These are phyloP conservation scores for Heteropelma amictum DNA, from an alignment of 2,888 invertebrate species.

Conservation along the genomic window DNA sequence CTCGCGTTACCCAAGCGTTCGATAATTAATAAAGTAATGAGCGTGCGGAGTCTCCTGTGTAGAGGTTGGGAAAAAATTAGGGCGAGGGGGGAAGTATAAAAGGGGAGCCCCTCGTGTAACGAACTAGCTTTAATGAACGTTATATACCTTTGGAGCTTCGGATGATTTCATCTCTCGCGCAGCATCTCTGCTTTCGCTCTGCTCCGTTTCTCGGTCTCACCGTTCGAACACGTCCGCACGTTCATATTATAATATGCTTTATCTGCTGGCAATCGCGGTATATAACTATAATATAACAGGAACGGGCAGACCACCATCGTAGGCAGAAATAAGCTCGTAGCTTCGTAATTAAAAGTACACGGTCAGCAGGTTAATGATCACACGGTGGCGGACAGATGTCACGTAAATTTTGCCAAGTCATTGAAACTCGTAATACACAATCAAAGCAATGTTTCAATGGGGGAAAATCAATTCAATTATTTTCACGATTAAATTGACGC, in stretches of 20 bases:
- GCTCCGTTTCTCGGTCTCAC: constrained; percentile 24
- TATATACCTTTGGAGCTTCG: constrained; percentile 33
- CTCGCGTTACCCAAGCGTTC: constrained; percentile 31
- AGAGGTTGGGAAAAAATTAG: too few relatives aligned
- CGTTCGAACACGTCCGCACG: constrained; percentile 9
- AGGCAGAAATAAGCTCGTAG: constrained; percentile 39
- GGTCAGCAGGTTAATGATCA: constrained; percentile 62
- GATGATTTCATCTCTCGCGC: constrained; percentile 26
- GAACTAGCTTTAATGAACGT: constrained; percentile 65
- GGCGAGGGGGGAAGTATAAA: constrained; percentile 8
- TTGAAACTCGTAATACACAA: constrained; percentile 8
- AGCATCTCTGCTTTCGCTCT: constrained; percentile 5
- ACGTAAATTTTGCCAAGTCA: constrained; percentile 58
- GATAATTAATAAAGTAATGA: constrained; percentile 53
- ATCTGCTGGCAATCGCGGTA: constrained; percentile 12
- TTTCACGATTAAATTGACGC: too few relatives aligned
- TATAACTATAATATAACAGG: constrained; percentile 33
- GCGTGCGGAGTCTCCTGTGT: constrained; percentile 24
- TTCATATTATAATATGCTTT: constrained; percentile 10
- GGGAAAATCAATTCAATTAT: neutral
- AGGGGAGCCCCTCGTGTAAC: constrained; percentile 55
- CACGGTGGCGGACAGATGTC: constrained; percentile 57
- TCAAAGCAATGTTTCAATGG: neutral
- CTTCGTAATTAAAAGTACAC: constrained; percentile 64
- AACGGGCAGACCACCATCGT: constrained; percentile 39